Evolutionary conservation across 1,140 invertebrate genomes (phyloP).

Genomic region (Rhopalosiphum padi): DNA sequence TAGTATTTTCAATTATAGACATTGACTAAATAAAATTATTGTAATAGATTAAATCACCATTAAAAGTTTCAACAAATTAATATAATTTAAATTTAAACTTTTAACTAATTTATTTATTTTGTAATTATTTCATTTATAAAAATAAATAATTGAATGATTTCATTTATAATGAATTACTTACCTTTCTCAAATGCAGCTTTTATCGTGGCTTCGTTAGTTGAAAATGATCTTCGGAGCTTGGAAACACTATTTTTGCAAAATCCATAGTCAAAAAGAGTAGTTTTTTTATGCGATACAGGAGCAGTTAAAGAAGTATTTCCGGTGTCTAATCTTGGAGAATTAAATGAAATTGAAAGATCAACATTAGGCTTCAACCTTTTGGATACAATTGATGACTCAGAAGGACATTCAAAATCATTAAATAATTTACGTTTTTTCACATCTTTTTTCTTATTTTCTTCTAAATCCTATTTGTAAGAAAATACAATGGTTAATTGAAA

Average conservation of each 20-base stretch:
- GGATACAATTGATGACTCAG: not conserved
- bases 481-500: not conserved
- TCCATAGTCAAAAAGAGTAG: slow-evolving; percentile 61
- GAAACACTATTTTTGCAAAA: slow-evolving; percentile 60
- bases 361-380: slow-evolving; percentile 29
- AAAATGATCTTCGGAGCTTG: slow-evolving; percentile 66
- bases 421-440: slow-evolving; percentile 46
- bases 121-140: not conserved
- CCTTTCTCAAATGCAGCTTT: slow-evolving; percentile 71
- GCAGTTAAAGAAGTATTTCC: slow-evolving; percentile 35
- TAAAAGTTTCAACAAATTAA: too few relatives aligned
- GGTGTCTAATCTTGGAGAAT: slow-evolving; percentile 7
- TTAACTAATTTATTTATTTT: too few relatives aligned
- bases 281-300: slow-evolving; percentile 50
- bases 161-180: not conserved
- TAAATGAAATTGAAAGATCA: slow-evolving; percentile 46
- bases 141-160: not conserved
- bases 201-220: slow-evolving; percentile 70
- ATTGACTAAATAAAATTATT: too few relatives aligned
- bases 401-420: slow-evolving; percentile 37
- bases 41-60: too few relatives aligned
- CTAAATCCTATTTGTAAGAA: not conserved
- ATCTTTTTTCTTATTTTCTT: slow-evolving; percentile 5
- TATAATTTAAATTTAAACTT: too few relatives aligned
- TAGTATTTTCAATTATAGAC: too few relatives aligned